A percentile compares a stretch with the other conserved stretches of the same genome.
These are phyloP conservation scores for Bombus superbus DNA, from an alignment of 1,140 invertebrate genomes.

Conservation along the genomic window DNA sequence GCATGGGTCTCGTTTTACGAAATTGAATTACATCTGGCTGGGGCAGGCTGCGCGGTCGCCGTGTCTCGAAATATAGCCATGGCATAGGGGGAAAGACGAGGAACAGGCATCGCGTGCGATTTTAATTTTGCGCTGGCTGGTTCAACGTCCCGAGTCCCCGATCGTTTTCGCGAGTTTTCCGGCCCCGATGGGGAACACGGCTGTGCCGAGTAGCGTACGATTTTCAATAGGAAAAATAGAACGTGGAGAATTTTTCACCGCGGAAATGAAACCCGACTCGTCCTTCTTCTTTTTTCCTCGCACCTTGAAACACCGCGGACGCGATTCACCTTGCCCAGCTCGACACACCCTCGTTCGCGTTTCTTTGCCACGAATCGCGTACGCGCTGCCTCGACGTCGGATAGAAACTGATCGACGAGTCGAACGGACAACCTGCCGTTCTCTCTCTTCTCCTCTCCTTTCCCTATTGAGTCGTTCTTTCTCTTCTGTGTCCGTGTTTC, in stretches of 20 bases:
- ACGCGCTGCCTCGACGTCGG: slow-evolving; percentile 62
- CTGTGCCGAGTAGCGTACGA: background rate
- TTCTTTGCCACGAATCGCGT: background rate
- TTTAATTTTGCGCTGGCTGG: slow-evolving; percentile 15
- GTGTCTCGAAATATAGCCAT: background rate
- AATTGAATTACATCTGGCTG: slow-evolving; percentile 19
- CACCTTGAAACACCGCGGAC: background rate
- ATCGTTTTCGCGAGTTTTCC: background rate
- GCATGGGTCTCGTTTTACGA: slow-evolving; percentile 40
- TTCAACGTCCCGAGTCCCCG: background rate
- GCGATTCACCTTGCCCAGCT: no score
- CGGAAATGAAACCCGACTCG: background rate
- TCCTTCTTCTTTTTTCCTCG: background rate
- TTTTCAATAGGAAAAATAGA: background rate
- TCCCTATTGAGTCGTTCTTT: slow-evolving; percentile 22
- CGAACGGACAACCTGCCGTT: slow-evolving; percentile 72
- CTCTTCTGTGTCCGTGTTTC: slow-evolving; percentile 25
- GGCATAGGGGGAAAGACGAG: background rate
- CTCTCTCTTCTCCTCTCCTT: slow-evolving; percentile 51
- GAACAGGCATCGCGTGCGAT: slow-evolving; percentile 1
- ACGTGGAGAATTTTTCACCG: background rate
- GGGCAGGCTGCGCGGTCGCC: no score
- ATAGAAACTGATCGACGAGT: slow-evolving; percentile 73
- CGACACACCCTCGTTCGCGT: background rate
- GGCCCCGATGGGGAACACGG: background rate